A percentile compares a stretch with the other conserved stretches of the same genome.
Conservation (phyloP, 2,888 invertebrate genomes). For the Ametastegia equiseti region DNA sequence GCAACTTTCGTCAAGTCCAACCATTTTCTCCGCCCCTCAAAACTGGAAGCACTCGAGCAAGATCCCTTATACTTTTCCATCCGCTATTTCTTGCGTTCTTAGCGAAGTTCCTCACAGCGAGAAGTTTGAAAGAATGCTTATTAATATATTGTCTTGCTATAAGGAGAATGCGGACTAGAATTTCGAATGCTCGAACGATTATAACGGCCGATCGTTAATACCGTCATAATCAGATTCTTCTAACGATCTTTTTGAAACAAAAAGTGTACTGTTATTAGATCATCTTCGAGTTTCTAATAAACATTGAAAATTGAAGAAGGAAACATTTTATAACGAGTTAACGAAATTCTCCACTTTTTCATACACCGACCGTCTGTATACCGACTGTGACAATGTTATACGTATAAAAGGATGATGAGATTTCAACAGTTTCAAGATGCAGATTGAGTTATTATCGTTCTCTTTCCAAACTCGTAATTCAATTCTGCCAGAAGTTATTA, state of each 20-base stretch:
- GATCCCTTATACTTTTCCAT: constrained; percentile 4
- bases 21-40: constrained; percentile 15
- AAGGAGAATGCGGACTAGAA: constrained; percentile 17
- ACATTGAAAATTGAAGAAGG: constrained; percentile 20
- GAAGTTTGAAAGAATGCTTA: constrained; percentile 37
- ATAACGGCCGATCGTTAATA: neutral
- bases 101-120: constrained; percentile 14
- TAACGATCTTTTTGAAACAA: neutral
- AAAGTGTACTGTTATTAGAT: neutral
- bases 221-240: neutral
- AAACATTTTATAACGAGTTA: constrained; percentile 21
- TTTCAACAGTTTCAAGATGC: constrained; percentile 25
- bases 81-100: constrained; percentile 1
- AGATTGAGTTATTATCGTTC: constrained; percentile 23
- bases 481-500: constrained; percentile 18
- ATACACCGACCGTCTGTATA: constrained; percentile 8
- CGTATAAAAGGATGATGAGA: constrained; percentile 23
- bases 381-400: neutral
- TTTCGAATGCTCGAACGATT: neutral
- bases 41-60: constrained; percentile 8
- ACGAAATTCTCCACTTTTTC: constrained; percentile 6
- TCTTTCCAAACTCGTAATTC: neutral
- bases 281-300: neutral
- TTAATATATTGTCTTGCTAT: constrained; percentile 32
- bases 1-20: constrained; percentile 20